Percentiles rank a stretch among this genome's conserved stretches.
Evolutionary conservation across 92 coral and sea anemone genomes (phyloP).

Genomic region (Paragorgia papillata): DNA sequence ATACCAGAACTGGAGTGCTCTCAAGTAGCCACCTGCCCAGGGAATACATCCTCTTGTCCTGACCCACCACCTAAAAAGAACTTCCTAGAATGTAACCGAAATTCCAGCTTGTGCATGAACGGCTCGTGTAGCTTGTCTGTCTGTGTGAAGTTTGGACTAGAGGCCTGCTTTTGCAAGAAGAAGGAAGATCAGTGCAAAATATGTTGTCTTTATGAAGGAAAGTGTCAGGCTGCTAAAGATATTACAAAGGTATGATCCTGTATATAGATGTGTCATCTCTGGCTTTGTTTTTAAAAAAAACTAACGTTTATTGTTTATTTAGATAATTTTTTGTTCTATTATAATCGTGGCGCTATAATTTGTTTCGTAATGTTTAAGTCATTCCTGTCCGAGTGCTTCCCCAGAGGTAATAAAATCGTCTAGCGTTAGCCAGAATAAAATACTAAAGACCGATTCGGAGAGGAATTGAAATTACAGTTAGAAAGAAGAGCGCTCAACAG

Average conservation of each 20-base stretch:
- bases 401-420: too few species aligned
- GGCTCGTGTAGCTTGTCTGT: conserved; percentile 17
- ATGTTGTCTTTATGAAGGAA: conserved; percentile 16
- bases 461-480: too few species aligned
- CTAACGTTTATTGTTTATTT: too few species aligned
- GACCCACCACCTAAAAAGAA: conserved; percentile 1
- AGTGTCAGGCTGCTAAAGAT: conserved; percentile 4
- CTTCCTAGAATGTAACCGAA: conserved; percentile 2
- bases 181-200: conserved; percentile 13
- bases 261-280: background rate
- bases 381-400: too few species aligned
- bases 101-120: conserved; percentile 13
- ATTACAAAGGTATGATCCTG: conserved; percentile 18
- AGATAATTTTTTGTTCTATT: too few species aligned
- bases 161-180: conserved; percentile 12
- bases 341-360: too few species aligned
- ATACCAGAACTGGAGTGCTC: conserved; percentile 5
- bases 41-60: conserved; percentile 16
- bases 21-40: background rate
- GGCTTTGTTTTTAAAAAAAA: background rate
- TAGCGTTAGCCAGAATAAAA: too few species aligned
- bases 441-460: too few species aligned
- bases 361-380: too few species aligned
- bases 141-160: conserved; percentile 14
- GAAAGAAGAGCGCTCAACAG: too few species aligned